Evolutionary conservation across 2,797 vertebrate genomes (phyloP), one percentile per base, ranked within the genome.

Genomic region (Knipowitschia caucasica): DNA sequence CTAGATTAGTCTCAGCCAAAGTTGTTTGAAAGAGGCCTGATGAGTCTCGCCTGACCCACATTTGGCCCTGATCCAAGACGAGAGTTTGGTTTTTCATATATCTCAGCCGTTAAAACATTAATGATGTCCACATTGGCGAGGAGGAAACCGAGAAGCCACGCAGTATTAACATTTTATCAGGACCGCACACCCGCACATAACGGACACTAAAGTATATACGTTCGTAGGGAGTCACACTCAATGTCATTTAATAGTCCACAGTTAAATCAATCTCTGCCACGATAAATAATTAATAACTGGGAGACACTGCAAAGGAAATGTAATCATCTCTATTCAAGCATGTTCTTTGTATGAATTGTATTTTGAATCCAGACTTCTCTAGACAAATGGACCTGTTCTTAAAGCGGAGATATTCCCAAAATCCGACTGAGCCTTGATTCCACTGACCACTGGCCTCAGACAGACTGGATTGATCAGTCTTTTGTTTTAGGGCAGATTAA

Each of bases 41-140:
- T 88, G 86, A 88, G 81, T 79, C 65, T 78, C 34, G 62, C 67
- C 75, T 89, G 89, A 90, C 87, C 87, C 86, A 89, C 83, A 87
- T 89, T 84, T 23, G 81, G 77, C 77, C 75, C 67, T 67, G 50
- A 72, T 80, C 81, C 80, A 85, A 80, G 68, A 73, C 75, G 55
- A 53, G 72, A 82, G 62, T 68, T 40, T 24, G 60, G 58, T 67
- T 75, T 79, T 75, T 56, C n/a, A n/a, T 61, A 81, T 45, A 75
- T 71, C 66, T 76, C 78, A 71, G 65, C 8, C n/a, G 68, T 77
- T 86, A 72, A 75, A 83, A 82, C 71, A 80, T 85, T 69, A 64
- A 78, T 76, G 55, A 59, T 70, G 74, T 84, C 66, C 71, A 82
- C 73, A 76, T 68, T 64, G 72, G 70, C 45, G 67, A 75, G 66